These are phyloP conservation scores for Aplochiton taeniatus DNA, from an alignment of 2,797 vertebrate species.

Conservation along the genomic window DNA sequence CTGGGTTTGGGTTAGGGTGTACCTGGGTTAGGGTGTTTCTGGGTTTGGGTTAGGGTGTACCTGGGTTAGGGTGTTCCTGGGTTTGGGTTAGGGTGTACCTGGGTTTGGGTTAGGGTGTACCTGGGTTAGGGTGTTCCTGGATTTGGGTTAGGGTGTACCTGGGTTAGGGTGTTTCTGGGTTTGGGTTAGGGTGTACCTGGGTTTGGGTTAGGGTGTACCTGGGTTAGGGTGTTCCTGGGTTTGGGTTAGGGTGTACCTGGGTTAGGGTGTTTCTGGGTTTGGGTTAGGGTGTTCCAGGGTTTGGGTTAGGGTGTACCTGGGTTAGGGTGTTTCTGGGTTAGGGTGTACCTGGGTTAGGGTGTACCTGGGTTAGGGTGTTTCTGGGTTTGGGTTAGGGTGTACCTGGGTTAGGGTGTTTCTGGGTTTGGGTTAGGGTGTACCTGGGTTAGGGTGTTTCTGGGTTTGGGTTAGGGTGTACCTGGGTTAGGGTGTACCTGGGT, in stretches of 20 bases:
- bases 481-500: too few relatives aligned
- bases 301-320: too few relatives aligned
- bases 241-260: too few relatives aligned
- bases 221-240: constrained; percentile 51
- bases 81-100: constrained; percentile 48
- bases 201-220: constrained; percentile 44
- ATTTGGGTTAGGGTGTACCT: too few relatives aligned
- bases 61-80: constrained; percentile 58
- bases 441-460: not conserved
- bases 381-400: not conserved
- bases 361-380: not conserved
- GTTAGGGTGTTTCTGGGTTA: too few relatives aligned
- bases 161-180: not conserved
- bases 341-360: not conserved
- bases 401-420: not conserved
- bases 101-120: not conserved
- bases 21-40: too few relatives aligned
- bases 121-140: too few relatives aligned
- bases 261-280: too few relatives aligned
- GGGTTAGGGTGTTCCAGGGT: too few relatives aligned
- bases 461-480: too few relatives aligned
- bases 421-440: not conserved
- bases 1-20: not conserved
- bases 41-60: constrained; percentile 32
- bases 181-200: not conserved